Base-by-base conservation (phyloP, 2,888 invertebrate genomes). In the Chymomyza caudatula region DNA sequence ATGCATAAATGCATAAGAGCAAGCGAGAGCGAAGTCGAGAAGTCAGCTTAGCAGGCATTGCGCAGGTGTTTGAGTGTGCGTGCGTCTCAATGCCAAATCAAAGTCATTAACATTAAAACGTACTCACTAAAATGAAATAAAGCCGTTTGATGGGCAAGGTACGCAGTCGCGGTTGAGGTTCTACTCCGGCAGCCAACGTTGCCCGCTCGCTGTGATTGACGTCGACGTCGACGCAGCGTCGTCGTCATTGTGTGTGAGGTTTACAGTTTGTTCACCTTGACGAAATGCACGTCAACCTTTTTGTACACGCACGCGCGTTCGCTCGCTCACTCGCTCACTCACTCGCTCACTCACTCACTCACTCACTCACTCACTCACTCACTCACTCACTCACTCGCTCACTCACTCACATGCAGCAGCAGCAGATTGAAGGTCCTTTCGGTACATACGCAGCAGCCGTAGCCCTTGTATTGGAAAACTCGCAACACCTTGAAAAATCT, bases 211-310 rank as follows among this genome's bases (percentile, higher is more conserved):
- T 47, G 43, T 61, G 77, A 69, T 77, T 74, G 67, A 67, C 69
- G 71, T 63, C 42, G 69, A 15, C 25, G 63, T 29, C 44, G 59
- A 6, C 25, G 52, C 22, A 43, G 68, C n/a, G 52, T 67, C 54
- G 55, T 65, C 62, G 54, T 43, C 63, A 49, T 55, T 63, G 23
- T 63, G 61, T 71, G 65, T 74, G 71, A 73, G 69, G 29, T 66
- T 82, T 75, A 73, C 84, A 81, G 86, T 80, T 84, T 81, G 82
- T 83, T 83, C 85, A 83, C 83, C 83, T 83, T 83, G 83, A 84
- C 80, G 60, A 74, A 67, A 77, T 75, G 66, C 65, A 69, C 79
- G 85, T 81, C 78, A 81, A 84, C 76, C 81, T 80, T 77, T 81
- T 60, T 72, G 67, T 63, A 76, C 63, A 72, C 71, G 73, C 77